Percentiles rank a stretch among this genome's conserved stretches.
phyloP scores from a whole-genome alignment of 1,140 invertebrate species.

The Drosophila gunungcola region DNA sequence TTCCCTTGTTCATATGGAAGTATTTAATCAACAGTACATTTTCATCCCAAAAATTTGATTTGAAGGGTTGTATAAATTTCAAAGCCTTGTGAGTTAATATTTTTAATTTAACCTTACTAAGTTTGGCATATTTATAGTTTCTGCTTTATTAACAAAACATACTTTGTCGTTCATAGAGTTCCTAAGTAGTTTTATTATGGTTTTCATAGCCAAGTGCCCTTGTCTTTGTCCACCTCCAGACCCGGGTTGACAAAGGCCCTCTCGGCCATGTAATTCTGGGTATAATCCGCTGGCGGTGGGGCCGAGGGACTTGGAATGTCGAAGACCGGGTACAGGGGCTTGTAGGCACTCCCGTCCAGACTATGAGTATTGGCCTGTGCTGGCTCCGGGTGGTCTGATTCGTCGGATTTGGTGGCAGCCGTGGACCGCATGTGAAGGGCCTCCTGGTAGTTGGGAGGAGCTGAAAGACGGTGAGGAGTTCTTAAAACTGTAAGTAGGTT shows the following conservation, averaged over 20 bases:
- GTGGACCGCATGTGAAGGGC: constrained; percentile 61
- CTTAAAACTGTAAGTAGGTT: not conserved
- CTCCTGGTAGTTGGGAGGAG: constrained; percentile 74
- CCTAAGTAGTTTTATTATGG: not conserved
- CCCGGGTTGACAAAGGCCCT: constrained; percentile 37
- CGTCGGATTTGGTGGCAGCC: not conserved
- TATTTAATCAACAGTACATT: too few relatives aligned
- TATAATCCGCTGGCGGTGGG: constrained; percentile 26
- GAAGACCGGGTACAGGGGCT: constrained; percentile 73
- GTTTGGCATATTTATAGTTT: not conserved
- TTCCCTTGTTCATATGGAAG: too few relatives aligned
- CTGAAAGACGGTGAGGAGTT: constrained; percentile 7
- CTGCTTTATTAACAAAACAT: too few relatives aligned
- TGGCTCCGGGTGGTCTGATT: constrained; percentile 22
- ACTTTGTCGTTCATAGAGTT: not conserved
- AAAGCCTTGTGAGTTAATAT: too few relatives aligned
- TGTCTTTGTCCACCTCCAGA: constrained; percentile 40
- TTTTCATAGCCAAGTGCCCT: constrained; percentile 66
- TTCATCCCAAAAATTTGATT: too few relatives aligned
- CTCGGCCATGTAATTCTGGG: constrained; percentile 36
- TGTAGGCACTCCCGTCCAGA: constrained; percentile 58
- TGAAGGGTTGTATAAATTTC: too few relatives aligned
- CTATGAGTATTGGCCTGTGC: constrained; percentile 43
- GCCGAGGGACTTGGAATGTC: constrained; percentile 68
- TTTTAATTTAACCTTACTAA: too few relatives aligned